Evolutionary conservation across 2,888 invertebrate species (phyloP), one percentile per base, ranked within the genome.

Genomic region (Dryococelus australis): DNA sequence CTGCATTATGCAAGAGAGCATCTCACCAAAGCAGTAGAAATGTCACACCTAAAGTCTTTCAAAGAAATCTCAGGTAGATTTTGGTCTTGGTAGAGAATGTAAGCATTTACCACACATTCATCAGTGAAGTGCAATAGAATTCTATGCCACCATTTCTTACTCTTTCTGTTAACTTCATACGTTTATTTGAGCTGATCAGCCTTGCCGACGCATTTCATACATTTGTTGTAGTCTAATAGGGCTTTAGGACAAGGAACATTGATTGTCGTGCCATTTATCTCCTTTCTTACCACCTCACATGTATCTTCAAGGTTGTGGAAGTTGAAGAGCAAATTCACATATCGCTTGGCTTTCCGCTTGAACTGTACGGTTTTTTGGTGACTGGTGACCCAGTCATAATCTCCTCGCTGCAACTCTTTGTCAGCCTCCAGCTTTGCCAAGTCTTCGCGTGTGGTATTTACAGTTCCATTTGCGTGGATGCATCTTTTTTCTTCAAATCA

Each of bases 181-280:
- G 88, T 79, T n/a, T 88, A 87, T 88, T 90, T 90, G 26, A 90
- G 86, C 90, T 89, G 90, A 85, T 91, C 91, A 84, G 89, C 88
- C 88, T 91, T 90, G 89, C 91, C 91, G 10, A 91, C 91, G 87
- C 88, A 90, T 28, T 90, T 90, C 91, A 91, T 91, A 88, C 91
- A 88, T 26, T 43, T 87, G 87, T 91, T 91, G 86, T 91, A 91
- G 85, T 91, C 88, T 51, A 88, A 88, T 12, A 91, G 88, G 80
- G 90, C 86, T 86, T 87, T 80, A 20, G 90, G 90, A 87, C 90
- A 90, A 53, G 89, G 79, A 20, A 90, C 88, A 53, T 88, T 87
- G 53, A 85, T 86, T 87, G 89, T 88, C 51, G 78, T 85, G 88
- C 90, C 90, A 89, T 90, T 87, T 87, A 88, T 89, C 78, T 90